These are phyloP conservation scores for Pituophis catenifer DNA, from an alignment of 2,113 vertebrate species.

Conservation along the genomic window DNA sequence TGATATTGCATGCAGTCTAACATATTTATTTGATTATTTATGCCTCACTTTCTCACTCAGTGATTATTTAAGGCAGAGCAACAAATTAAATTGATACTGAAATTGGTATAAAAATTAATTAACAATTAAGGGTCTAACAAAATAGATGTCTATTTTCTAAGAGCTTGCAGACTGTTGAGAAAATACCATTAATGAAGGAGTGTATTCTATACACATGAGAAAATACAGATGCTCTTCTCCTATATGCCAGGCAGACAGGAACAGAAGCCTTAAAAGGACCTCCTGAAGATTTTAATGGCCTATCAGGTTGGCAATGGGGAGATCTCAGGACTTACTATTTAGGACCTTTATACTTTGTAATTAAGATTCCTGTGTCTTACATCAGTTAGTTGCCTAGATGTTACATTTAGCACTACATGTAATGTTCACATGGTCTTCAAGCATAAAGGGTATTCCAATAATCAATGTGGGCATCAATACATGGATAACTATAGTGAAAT, in stretches of 20 bases:
- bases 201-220: not conserved
- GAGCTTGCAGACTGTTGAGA: not conserved
- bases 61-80: not conserved
- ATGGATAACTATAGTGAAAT: not conserved
- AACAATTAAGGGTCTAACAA: not conserved
- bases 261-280: not conserved
- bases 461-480: not conserved
- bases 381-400: not conserved
- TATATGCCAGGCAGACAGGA: not conserved
- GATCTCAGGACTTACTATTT: not conserved
- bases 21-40: not conserved
- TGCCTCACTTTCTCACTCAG: not conserved
- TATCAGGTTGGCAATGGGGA: not conserved
- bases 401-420: not conserved
- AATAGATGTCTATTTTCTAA: not conserved
- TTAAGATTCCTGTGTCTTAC: not conserved
- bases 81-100: not conserved
- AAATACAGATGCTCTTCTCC: not conserved
- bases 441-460: not conserved
- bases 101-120: not conserved
- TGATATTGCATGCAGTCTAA: not conserved
- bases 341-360: not conserved
- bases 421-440: not conserved
- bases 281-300: not conserved
- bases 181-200: not conserved